phyloP scores from a whole-genome alignment of 2,797 vertebrate genomes.

The Centropyge bicolor region DNA sequence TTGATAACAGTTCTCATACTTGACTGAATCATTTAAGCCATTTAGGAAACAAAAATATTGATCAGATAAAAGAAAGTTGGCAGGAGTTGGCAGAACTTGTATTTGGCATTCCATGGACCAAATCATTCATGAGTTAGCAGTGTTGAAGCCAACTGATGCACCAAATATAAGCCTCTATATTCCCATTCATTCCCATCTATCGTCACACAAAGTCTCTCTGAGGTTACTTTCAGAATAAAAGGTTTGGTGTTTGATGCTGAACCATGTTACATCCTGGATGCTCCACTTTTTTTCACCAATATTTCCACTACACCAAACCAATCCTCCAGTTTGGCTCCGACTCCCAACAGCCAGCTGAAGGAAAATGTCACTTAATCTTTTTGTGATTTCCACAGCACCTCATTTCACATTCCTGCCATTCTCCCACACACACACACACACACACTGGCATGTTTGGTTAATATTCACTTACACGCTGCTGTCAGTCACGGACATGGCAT shows the following conservation, averaged over 20 bases:
- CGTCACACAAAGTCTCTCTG: not conserved
- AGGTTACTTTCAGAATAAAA: not conserved
- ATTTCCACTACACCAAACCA: not conserved
- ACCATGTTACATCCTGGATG: not conserved
- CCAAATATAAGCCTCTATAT: not conserved
- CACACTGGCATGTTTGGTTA: conserved; percentile 11
- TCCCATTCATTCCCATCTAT: not conserved
- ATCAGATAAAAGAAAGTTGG: not conserved
- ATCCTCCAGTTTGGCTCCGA: not conserved
- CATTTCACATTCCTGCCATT: conserved; percentile 15
- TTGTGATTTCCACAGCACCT: conserved; percentile 13
- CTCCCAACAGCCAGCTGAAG: conserved; percentile 1
- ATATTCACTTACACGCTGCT: conserved; percentile 94
- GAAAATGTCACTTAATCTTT: not conserved
- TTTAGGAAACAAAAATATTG: not conserved
- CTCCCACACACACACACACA: not conserved
- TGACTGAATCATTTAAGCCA: not conserved
- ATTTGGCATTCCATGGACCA: not conserved
- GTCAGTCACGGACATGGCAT: conserved; percentile 96
- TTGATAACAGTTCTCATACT: not conserved
- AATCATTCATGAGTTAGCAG: not conserved
- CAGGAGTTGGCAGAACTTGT: not conserved
- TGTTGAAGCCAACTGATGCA: not conserved
- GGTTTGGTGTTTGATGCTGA: not conserved
- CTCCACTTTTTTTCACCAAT: not conserved